Evolutionary conservation across 2,113 vertebrate genomes (phyloP).

Genomic region (Dipodomys spectabilis): DNA sequence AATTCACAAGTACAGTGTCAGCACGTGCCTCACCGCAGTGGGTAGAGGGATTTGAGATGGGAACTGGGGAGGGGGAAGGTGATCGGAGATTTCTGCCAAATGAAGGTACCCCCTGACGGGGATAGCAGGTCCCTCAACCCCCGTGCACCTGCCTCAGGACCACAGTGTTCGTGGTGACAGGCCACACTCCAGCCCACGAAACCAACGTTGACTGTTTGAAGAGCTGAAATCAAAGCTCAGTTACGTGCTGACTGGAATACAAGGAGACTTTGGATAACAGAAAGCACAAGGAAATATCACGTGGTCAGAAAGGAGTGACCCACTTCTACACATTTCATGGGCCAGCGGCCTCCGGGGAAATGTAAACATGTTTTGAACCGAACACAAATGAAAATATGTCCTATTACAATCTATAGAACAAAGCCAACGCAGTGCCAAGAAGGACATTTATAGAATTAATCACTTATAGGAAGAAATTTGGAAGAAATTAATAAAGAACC

Average conservation of each 20-base stretch:
- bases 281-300: not conserved
- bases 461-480: not conserved
- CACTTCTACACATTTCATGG: not conserved
- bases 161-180: too few relatives aligned
- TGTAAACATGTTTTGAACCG: not conserved
- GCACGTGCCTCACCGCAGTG: fast-evolving
- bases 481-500: not conserved
- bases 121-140: fast-evolving
- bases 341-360: not conserved
- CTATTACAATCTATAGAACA: not conserved
- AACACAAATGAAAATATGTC: not conserved
- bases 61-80: fast-evolving
- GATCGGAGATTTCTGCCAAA: not conserved
- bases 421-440: fast-evolving
- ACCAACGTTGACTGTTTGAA: not conserved
- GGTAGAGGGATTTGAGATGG: fast-evolving
- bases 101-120: fast-evolving
- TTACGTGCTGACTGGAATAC: fast-evolving
- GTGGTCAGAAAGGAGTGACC: not conserved
- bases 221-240: fast-evolving
- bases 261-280: not conserved
- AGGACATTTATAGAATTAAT: not conserved
- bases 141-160: too few relatives aligned
- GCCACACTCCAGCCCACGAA: fast-evolving
- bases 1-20: fast-evolving